These are phyloP conservation scores for Pseudorhombus dupliciocellatus DNA, from an alignment of 2,113 vertebrate species.

Conservation along the genomic window DNA sequence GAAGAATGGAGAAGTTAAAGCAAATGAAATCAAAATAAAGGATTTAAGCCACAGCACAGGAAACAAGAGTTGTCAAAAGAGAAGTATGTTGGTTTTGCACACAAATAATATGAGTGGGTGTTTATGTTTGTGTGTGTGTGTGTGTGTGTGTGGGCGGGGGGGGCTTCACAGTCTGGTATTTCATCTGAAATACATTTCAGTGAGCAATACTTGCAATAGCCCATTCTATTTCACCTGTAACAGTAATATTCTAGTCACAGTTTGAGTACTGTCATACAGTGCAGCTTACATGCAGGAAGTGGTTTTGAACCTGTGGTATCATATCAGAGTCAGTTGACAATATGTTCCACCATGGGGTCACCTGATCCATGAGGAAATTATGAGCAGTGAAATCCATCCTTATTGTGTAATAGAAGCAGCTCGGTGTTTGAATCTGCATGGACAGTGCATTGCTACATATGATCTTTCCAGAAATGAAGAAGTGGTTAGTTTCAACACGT, in stretches of 20 bases:
- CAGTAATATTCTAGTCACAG: not conserved
- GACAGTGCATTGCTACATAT: not conserved
- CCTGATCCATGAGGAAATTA: not conserved
- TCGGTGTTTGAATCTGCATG: not conserved
- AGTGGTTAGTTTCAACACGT: not conserved
- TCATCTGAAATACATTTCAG: conserved; percentile 23
- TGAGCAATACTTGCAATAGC: too few species aligned
- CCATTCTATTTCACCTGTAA: not conserved
- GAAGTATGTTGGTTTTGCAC: conserved; percentile 71
- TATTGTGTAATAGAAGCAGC: too few species aligned
- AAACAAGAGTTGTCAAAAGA: conserved; percentile 79
- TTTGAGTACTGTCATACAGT: conserved; percentile 47
- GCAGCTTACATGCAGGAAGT: conserved; percentile 80
- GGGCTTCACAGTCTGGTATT: conserved; percentile 29
- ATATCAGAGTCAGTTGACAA: conserved; percentile 75
- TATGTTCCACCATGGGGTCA: conserved; percentile 42
- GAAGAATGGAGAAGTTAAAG: conserved; percentile 67
- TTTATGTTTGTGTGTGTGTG: conserved; percentile 52
- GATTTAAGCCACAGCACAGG: conserved; percentile 77
- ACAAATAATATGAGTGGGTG: conserved; percentile 63
- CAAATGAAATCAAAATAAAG: conserved; percentile 76
- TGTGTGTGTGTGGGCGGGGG: conserved; percentile 54
- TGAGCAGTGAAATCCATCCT: not conserved
- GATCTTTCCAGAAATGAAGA: not conserved
- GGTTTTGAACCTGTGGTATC: conserved; percentile 84